Base-by-base conservation (phyloP, 2,888 invertebrate species). In the Rhagium mordax region DNA sequence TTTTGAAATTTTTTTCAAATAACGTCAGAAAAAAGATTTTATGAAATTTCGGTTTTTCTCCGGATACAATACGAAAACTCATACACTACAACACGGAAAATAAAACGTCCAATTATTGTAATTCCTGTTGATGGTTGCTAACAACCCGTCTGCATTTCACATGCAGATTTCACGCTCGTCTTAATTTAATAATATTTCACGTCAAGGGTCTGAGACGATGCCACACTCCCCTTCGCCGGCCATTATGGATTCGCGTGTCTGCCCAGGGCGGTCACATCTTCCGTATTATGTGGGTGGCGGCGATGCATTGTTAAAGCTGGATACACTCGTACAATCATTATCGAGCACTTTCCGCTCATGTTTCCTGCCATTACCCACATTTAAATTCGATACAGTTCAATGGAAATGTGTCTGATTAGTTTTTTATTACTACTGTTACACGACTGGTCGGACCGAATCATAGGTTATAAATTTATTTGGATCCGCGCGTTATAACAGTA, bases 251-350 rank as follows among this genome's bases (percentile, higher is more conserved):
- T 74, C 72, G 75, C 75, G 72, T 75, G 75, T 75, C 72, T 47
- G 75, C 75, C 69, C 60, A 49, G 66, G 72, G 75, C 75, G 59
- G 67, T 61, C 64, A 65, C 70, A 72, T 75, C 75, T 75, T 75
- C 75, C 75, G 72, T 72, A 75, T 72, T 66, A 66, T 69, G 75
- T 75, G 75, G 75, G 75, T 70, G 75, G 75, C 70, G 62, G 70
- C 49, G 65, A 41, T 61, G 59, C 57, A 67, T 74, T 67, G 72
- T 72, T 72, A 65, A 41, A n/a, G 33, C 53, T 53, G 13, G 41
- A 59, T 27, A 51, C 8, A 51, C 18, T 51, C 51, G 16, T 51
- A 18, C 41, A 33, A 60, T n/a, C 59, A 41, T 33, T 33, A 60
- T 60, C 41, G 59, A 33, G 59, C 10, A 33, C 33, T 29, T 57